Conservation (phyloP, 2,888 invertebrate species). For the Dinocampus coccinellae region DNA sequence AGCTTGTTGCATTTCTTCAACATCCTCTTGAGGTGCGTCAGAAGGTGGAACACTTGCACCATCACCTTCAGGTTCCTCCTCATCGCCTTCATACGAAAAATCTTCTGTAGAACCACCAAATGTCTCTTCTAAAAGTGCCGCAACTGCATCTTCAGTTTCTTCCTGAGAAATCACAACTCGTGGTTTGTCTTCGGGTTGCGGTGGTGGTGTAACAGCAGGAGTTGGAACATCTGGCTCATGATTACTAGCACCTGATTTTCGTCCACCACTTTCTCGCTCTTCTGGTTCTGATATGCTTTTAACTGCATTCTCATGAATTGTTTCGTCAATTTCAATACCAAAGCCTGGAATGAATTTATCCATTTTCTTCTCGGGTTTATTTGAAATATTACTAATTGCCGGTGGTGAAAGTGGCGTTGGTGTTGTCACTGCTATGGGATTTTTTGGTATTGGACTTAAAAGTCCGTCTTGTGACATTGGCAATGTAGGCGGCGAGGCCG, state of each 20-base stretch:
- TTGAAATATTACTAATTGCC: slow-evolving; percentile 40
- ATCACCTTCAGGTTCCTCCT: slow-evolving; percentile 68
- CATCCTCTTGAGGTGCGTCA: slow-evolving; percentile 77
- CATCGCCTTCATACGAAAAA: slow-evolving; percentile 67
- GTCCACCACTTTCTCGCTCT: slow-evolving; percentile 59
- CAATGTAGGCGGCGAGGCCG: slow-evolving; percentile 56
- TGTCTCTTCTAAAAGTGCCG: slow-evolving; percentile 87
- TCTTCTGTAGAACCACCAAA: slow-evolving; percentile 76
- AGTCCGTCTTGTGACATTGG: slow-evolving; percentile 58
- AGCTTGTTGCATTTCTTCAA: slow-evolving; percentile 87
- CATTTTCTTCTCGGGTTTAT: slow-evolving; percentile 71
- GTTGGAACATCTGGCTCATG: slow-evolving; percentile 64
- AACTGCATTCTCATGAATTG: slow-evolving; percentile 83
- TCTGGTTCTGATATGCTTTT: slow-evolving; percentile 79
- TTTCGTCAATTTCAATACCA: slow-evolving; percentile 77
- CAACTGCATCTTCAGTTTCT: slow-evolving; percentile 93
- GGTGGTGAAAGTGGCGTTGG: slow-evolving; percentile 52
- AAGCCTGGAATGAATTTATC: slow-evolving; percentile 79
- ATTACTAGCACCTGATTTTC: slow-evolving; percentile 53
- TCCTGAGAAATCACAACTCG: slow-evolving; percentile 90
- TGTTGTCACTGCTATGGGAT: slow-evolving; percentile 69
- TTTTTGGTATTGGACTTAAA: slow-evolving; percentile 73
- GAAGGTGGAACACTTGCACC: slow-evolving; percentile 69
- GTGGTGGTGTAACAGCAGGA: slow-evolving; percentile 71
- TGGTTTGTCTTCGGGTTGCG: slow-evolving; percentile 81